Base-by-base conservation (phyloP, 2,888 invertebrate genomes). In the Anarsia innoxiella region DNA sequence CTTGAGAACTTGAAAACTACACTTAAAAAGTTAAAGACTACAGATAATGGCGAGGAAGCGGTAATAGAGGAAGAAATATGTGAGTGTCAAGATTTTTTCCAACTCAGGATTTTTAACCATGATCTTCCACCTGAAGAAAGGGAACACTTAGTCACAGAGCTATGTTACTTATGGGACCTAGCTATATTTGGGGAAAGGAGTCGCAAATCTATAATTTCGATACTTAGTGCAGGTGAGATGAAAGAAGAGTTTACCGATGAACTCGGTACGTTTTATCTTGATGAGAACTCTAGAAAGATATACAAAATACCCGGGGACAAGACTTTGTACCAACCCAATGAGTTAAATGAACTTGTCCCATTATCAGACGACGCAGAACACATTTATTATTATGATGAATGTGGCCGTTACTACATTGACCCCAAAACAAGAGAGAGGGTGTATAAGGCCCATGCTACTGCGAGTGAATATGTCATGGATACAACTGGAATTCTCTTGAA, bases 401-500 rank as follows among this genome's bases (percentile, higher is more conserved):
- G 83, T 50, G 84, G 84, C 3, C 67, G 83, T 31, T 82, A 84
- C 50, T 84, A 56, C 46, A 45, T 75, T 14, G 72, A 83, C 33
- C 23, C 45, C 3, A 66, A 59, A 40, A 69, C 68, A 13, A 69
- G 66, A 45, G 69, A 78, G 48, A 61, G 76, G 46, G 54, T 80
- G 28, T 84, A 84, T 41, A 84, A 79, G 66, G 74, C 77, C 38
- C 66, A 70, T 46, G 62, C 49, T 14, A 62, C 64, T 41, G 69
- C 77, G 2, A 83, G 83, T 49, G 84, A 84, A 50, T 84, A 76
- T 42, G 70, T 79, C 65, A 71, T 84, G 75, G 75, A 76, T 42
- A 61, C 67, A n/a, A 46, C 68, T 19, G 84, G 84, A 23, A 51
- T 67, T 15, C 54, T 84, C 31, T 39, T 82, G 35, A 82, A 84